Conservation (phyloP, 1,140 invertebrate species). For the Rhagoletis zephyria region DNA sequence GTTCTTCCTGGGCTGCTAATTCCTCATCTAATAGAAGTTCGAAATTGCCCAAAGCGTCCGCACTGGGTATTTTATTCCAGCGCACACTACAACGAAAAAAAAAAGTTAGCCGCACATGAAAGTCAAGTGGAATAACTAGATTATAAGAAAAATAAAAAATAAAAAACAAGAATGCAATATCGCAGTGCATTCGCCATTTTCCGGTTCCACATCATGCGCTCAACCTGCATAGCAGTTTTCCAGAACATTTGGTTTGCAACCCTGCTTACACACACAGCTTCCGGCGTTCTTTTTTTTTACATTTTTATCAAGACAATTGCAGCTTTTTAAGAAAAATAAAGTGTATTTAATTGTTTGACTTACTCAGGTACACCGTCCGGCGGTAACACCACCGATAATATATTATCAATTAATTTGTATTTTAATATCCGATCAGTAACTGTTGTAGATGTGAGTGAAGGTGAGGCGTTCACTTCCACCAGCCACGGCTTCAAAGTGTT, state of each 20-base stretch:
- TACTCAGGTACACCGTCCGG: constrained; percentile 91
- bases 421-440: constrained; percentile 96
- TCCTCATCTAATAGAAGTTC: constrained; percentile 92
- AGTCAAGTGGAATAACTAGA: neutral
- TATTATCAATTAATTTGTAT: constrained; percentile 95
- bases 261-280: neutral
- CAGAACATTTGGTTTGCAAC: neutral
- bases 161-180: neutral
- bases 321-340: no score
- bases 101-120: no score
- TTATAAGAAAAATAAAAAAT: neutral
- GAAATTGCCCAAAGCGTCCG: constrained; percentile 89
- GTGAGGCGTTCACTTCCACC: constrained; percentile 94
- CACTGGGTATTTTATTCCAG: constrained; percentile 90
- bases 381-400: constrained; percentile 91
- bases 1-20: constrained; percentile 77
- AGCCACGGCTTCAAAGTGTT: constrained; percentile 89
- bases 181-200: neutral
- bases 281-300: no score
- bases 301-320: no score
- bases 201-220: neutral
- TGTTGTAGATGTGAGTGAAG: constrained; percentile 94
- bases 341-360: constrained; percentile 63
- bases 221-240: neutral
- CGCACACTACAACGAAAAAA: constrained; percentile 76